Conservation (phyloP, 2,797 vertebrate genomes). For the Chaetophractus vellerosus region DNA sequence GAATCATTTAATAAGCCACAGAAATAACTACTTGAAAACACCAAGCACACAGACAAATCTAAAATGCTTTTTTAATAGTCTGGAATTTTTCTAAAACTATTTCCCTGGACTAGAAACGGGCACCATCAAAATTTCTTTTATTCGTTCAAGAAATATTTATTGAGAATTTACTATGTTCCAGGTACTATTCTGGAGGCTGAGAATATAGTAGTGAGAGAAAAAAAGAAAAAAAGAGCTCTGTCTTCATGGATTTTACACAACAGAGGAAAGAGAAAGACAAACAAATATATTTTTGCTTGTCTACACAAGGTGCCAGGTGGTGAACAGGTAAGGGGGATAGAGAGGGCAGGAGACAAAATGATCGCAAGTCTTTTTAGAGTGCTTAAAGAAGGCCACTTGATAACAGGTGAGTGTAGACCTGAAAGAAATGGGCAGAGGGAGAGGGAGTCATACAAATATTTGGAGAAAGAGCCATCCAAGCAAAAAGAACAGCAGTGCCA, state of each 20-base stretch:
- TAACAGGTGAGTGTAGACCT: neutral
- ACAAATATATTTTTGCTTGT: neutral
- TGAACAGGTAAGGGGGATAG: neutral
- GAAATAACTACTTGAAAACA: neutral
- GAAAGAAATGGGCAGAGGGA: neutral
- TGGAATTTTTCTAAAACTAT: neutral
- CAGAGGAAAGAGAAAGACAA: neutral
- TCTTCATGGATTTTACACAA: neutral
- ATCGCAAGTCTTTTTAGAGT: neutral
- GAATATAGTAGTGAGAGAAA: neutral
- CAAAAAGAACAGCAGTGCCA: neutral
- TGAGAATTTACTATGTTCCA: slow-evolving; percentile 4
- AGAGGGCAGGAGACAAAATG: neutral
- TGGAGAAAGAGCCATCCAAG: neutral
- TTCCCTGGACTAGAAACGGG: neutral
- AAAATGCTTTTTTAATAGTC: neutral
- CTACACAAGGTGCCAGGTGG: neutral
- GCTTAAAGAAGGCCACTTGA: neutral
- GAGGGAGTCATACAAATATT: neutral
- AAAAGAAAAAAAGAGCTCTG: neutral
- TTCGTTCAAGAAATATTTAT: slow-evolving; percentile 34
- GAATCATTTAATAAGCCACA: neutral
- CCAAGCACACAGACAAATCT: neutral
- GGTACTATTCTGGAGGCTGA: neutral
- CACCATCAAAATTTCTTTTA: neutral